These are phyloP conservation scores for Nasonia giraulti DNA, from an alignment of 1,140 invertebrate genomes.

Conservation along the genomic window DNA sequence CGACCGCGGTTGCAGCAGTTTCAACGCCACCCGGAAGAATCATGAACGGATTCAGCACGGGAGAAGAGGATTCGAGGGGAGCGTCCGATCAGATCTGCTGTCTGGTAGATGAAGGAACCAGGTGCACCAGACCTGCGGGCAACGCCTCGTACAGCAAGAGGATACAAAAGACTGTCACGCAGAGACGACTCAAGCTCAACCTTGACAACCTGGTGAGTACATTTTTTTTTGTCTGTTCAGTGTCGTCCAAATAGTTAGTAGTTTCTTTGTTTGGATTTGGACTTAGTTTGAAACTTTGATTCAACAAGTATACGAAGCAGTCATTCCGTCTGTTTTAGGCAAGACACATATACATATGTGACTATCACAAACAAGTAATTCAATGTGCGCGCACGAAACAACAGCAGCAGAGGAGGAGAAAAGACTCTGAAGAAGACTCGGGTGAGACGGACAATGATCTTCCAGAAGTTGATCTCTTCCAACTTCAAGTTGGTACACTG, in stretches of 20 bases:
- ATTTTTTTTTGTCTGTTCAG: neutral
- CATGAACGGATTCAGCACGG: slow-evolving; percentile 91
- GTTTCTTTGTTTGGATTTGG: too few species aligned
- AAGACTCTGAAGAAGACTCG: slow-evolving; percentile 94
- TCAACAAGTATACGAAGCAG: neutral
- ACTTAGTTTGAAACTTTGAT: neutral
- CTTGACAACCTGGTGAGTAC: slow-evolving; percentile 86
- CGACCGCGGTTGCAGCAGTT: neutral
- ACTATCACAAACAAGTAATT: slow-evolving; percentile 95
- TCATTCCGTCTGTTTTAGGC: slow-evolving; percentile 78
- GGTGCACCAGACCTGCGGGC: slow-evolving; percentile 90
- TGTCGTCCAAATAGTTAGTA: too few species aligned
- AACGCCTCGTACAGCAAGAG: slow-evolving; percentile 98
- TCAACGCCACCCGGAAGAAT: neutral
- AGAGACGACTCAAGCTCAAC: slow-evolving; percentile 91
- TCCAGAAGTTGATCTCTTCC: slow-evolving; percentile 94
- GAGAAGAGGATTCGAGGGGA: slow-evolving; percentile 89
- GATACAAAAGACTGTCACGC: slow-evolving; percentile 96
- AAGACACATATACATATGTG: slow-evolving; percentile 96
- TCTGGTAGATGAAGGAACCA: slow-evolving; percentile 90
- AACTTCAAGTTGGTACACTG: slow-evolving; percentile 94
- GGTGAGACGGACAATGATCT: slow-evolving; percentile 90
- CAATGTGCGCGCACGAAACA: slow-evolving; percentile 91
- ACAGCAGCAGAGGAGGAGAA: slow-evolving; percentile 80
- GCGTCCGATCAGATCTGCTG: slow-evolving; percentile 94